These are phyloP conservation scores for Hydrozoanthus tunicans DNA, from an alignment of 64 coral and sea anemone genomes.

Conservation along the genomic window DNA sequence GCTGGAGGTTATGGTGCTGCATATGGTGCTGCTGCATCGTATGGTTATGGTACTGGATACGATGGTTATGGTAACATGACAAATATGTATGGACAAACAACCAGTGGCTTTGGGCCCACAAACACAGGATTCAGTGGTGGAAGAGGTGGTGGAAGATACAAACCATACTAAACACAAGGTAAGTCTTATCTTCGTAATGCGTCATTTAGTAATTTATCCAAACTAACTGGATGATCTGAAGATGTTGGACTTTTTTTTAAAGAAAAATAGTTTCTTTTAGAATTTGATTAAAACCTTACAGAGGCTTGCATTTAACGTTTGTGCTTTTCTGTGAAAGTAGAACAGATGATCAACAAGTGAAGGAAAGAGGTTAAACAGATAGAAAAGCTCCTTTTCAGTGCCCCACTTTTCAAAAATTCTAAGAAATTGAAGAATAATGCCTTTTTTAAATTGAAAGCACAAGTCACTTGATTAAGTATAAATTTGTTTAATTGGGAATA, in stretches of 20 bases:
- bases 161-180: slow-evolving; percentile 61
- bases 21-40: slow-evolving; percentile 45
- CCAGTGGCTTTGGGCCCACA: slow-evolving; percentile 68
- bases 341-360: too few species aligned
- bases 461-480: too few species aligned
- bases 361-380: too few species aligned
- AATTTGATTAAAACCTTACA: neutral
- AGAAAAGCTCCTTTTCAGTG: too few species aligned
- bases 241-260: neutral
- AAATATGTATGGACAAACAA: slow-evolving; percentile 67
- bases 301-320: too few species aligned
- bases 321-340: too few species aligned
- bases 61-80: slow-evolving; percentile 23
- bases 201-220: too few species aligned
- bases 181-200: neutral
- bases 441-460: too few species aligned
- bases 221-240: too few species aligned
- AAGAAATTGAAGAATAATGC: too few species aligned
- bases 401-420: too few species aligned
- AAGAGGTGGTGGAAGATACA: slow-evolving; percentile 51
- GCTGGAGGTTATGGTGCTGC: slow-evolving; percentile 15
- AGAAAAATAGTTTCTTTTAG: neutral
- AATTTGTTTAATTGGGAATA: too few species aligned
- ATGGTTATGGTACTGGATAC: slow-evolving; percentile 27
- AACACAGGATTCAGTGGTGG: slow-evolving; percentile 46